These are phyloP conservation scores for Nymphalis io DNA, from an alignment of 1,140 invertebrate species.

Conservation along the genomic window DNA sequence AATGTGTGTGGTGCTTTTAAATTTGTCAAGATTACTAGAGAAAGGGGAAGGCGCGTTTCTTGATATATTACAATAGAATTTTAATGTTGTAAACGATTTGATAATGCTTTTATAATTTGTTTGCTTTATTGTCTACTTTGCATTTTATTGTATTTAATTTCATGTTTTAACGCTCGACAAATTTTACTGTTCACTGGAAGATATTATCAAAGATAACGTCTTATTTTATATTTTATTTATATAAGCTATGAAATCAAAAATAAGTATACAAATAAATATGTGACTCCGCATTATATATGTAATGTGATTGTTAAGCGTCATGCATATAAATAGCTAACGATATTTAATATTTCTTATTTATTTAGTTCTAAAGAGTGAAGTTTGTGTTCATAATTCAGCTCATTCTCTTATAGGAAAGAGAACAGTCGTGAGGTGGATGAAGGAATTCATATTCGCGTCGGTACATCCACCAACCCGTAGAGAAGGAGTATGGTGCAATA, in stretches of 20 bases:
- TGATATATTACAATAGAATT: constrained; percentile 78
- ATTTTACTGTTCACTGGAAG: constrained; percentile 16
- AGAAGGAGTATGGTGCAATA: too few relatives aligned
- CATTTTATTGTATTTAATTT: constrained; percentile 78
- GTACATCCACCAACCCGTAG: too few relatives aligned
- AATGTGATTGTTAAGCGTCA: too few relatives aligned
- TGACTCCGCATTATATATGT: too few relatives aligned
- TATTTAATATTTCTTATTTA: too few relatives aligned
- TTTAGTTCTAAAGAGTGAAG: too few relatives aligned
- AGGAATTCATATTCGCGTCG: too few relatives aligned
- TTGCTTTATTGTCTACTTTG: constrained; percentile 75
- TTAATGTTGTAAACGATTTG: constrained; percentile 70
- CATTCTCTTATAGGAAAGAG: too few relatives aligned
- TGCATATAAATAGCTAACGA: too few relatives aligned
- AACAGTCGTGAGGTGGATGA: too few relatives aligned
- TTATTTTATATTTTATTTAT: not conserved
- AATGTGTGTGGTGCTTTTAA: constrained; percentile 24
- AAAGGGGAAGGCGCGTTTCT: constrained; percentile 70
- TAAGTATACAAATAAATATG: too few relatives aligned
- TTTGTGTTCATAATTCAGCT: too few relatives aligned
- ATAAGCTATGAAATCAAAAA: not conserved
- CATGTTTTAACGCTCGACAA: constrained; percentile 57
- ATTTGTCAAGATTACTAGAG: constrained; percentile 52
- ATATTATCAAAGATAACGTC: not conserved
- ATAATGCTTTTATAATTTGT: constrained; percentile 79